phyloP scores from a whole-genome alignment of 2,797 vertebrate genomes.

The Myotis myotis region DNA sequence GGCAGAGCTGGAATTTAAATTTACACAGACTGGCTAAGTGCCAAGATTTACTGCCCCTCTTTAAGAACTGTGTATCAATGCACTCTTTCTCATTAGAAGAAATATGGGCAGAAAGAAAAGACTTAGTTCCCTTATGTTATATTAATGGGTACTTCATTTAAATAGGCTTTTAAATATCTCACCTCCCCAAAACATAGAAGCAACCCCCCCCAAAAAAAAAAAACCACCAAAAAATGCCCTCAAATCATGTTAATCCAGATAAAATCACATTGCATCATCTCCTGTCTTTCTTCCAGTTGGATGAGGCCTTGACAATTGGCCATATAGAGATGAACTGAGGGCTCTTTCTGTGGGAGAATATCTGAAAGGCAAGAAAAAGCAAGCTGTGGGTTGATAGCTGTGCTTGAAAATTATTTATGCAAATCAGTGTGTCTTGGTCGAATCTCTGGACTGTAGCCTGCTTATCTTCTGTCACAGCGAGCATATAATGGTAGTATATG shows the following conservation, averaged over 20 bases:
- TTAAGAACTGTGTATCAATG: slow-evolving; percentile 2
- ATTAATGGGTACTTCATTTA: not conserved
- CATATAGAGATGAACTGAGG: not conserved
- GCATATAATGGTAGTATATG: not conserved
- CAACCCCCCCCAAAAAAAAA: not conserved
- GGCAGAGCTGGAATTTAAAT: no score
- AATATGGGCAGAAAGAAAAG: not conserved
- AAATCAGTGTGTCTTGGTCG: not conserved
- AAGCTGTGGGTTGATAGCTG: not conserved
- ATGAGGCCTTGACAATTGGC: not conserved
- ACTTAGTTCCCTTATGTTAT: not conserved
- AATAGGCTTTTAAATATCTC: not conserved
- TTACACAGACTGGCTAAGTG: not conserved
- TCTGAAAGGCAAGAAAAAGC: not conserved
- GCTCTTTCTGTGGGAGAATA: not conserved
- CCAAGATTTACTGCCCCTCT: not conserved
- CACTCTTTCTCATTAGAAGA: slow-evolving; percentile 11
- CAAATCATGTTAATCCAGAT: not conserved
- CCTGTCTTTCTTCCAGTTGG: not conserved
- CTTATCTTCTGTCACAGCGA: not conserved
- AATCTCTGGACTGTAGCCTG: not conserved
- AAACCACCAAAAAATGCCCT: not conserved
- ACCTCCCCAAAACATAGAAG: not conserved
- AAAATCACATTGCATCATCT: not conserved
- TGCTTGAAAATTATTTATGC: slow-evolving; percentile 6